Evolutionary conservation across 2,888 invertebrate species (phyloP).

Genomic region (Hemistola chrysoprasaria): DNA sequence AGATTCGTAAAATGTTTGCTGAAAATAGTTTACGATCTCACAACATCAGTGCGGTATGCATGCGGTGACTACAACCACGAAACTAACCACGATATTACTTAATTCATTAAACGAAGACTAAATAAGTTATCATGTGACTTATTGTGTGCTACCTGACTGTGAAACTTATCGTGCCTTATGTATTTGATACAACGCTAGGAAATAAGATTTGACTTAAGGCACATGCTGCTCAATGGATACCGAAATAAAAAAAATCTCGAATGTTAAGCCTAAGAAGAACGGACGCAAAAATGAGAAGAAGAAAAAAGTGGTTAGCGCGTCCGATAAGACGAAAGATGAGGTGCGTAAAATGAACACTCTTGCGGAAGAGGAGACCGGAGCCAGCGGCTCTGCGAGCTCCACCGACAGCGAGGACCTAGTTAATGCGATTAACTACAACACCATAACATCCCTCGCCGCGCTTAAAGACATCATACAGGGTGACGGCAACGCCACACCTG

Average conservation of each 20-base stretch:
- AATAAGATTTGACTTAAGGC: slow-evolving; percentile 40
- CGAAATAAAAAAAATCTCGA: slow-evolving; percentile 46
- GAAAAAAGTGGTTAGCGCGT: slow-evolving; percentile 54
- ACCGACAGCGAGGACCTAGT: slow-evolving; percentile 85
- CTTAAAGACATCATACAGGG: slow-evolving; percentile 86
- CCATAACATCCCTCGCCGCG: slow-evolving; percentile 85
- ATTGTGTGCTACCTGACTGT: slow-evolving; percentile 49
- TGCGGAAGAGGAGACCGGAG: slow-evolving; percentile 41
- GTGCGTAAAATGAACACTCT: slow-evolving; percentile 44
- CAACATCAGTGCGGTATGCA: slow-evolving; percentile 45
- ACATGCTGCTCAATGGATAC: slow-evolving; percentile 74
- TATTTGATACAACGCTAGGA: slow-evolving; percentile 39
- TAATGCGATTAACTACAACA: slow-evolving; percentile 86
- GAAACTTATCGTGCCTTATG: slow-evolving; percentile 43
- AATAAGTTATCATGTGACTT: slow-evolving; percentile 64
- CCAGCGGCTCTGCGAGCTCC: slow-evolving; percentile 68
- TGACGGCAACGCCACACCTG: slow-evolving; percentile 79
- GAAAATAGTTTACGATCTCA: slow-evolving; percentile 44
- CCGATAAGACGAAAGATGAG: slow-evolving; percentile 41
- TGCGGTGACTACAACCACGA: slow-evolving; percentile 57
- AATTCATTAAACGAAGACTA: slow-evolving; percentile 39
- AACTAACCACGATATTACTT: slow-evolving; percentile 58
- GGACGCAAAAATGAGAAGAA: slow-evolving; percentile 68
- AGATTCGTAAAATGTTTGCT: slow-evolving; percentile 55
- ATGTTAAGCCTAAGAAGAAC: slow-evolving; percentile 53